phyloP scores from a whole-genome alignment of 2,113 vertebrate species.

The Pungitius pungitius region DNA sequence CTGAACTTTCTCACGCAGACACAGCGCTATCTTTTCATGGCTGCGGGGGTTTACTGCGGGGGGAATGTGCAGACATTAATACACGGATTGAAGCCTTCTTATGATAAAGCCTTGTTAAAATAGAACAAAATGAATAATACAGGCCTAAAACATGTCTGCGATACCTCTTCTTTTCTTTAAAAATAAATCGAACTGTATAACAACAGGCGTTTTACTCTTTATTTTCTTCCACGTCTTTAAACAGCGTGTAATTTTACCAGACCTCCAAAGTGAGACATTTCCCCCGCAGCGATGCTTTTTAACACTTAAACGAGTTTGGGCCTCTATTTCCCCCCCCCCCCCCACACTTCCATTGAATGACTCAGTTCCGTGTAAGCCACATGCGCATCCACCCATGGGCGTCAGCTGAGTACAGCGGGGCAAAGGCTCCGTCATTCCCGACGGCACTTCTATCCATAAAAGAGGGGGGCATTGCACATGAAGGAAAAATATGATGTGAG shows the following conservation, averaged over 20 bases:
- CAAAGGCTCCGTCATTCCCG: background rate
- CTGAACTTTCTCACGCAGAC: conserved; percentile 21
- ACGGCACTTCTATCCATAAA: background rate
- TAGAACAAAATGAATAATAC: background rate
- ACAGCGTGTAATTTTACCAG: conserved; percentile 31
- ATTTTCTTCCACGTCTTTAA: conserved; percentile 25
- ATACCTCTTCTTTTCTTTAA: background rate
- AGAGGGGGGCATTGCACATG: background rate
- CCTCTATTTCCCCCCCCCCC: conserved; percentile 26
- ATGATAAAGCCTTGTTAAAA: background rate
- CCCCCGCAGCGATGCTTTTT: conserved; percentile 57
- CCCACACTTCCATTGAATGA: conserved; percentile 37
- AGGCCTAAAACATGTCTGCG: background rate
- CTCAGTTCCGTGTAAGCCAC: conserved; percentile 54
- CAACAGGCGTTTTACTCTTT: background rate
- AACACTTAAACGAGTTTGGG: conserved; percentile 63
- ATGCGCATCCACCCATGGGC: conserved; percentile 75
- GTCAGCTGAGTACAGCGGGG: conserved; percentile 63
- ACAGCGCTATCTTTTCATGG: background rate
- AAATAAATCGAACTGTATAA: background rate
- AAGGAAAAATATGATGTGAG: background rate
- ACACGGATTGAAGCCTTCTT: background rate
- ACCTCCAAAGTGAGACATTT: conserved; percentile 44
- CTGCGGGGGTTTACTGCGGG: background rate
- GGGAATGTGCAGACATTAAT: background rate